Conservation (phyloP, 2,797 vertebrate genomes). For the Monodelphis domestica region DNA sequence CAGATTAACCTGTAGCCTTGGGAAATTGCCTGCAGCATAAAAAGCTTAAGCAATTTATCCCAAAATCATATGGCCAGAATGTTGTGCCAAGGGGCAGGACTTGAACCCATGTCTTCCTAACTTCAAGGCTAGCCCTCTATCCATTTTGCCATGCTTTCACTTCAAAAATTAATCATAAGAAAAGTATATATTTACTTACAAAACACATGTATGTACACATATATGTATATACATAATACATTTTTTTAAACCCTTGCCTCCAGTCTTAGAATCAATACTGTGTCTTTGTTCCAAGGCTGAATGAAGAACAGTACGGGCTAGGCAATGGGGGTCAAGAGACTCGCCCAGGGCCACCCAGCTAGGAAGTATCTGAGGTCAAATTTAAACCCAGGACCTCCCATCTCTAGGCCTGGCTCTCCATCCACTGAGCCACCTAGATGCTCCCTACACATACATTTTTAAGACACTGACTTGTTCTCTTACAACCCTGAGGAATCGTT, state of each 20-base stretch:
- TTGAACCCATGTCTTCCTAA: background rate
- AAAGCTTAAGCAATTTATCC: background rate
- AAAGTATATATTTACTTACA: background rate
- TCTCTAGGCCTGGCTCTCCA: no score
- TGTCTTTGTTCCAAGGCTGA: no score
- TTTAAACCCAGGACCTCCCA: no score
- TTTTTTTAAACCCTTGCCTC: no score
- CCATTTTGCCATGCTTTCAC: background rate
- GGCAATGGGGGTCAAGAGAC: no score
- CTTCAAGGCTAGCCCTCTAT: background rate
- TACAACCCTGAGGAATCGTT: background rate
- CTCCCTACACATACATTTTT: background rate
- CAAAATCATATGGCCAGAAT: background rate
- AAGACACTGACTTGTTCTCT: background rate
- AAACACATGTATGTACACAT: no score
- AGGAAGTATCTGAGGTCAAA: no score
- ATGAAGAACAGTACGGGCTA: no score
- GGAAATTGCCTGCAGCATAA: background rate
- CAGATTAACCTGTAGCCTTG: background rate
- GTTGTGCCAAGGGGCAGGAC: background rate
- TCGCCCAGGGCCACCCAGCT: no score
- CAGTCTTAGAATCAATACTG: no score
- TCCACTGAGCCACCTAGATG: no score
- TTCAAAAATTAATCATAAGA: background rate
- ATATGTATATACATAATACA: background rate